Evolutionary conservation across 2,113 vertebrate genomes (phyloP), one percentile per base, ranked within the genome.

Genomic region (Gymnocephalus cernua): DNA sequence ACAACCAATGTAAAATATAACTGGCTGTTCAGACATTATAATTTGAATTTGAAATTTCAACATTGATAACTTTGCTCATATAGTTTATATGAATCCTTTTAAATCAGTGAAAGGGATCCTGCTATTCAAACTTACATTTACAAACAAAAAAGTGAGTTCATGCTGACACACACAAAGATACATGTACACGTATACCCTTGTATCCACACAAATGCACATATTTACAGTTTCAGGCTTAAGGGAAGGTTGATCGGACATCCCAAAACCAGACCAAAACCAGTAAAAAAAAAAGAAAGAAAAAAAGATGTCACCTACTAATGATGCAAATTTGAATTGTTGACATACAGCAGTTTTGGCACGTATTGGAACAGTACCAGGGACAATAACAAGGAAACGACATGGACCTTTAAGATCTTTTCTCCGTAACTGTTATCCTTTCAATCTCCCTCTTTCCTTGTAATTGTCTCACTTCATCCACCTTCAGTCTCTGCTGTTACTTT

Each of bases 221-320:
- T 3, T n/a, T 38, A 10, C 68, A 72, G 58, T 50, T 64, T 69
- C 35, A 35, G 35, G 44, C 35, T 53, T 35, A 51, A 6, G 35
- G 51, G 35, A 64, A 79, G 41, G 57, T 68, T 77, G 58, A 69
- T 38, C 41, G 51, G 67, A 19, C 4, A 12, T 69, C 29, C 56
- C 44, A 50, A 50, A 25, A 72, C 19, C 1, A 11, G 56, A 21
- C 54, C 27, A 48, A 25, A 71, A 72, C 3, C 69, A 67, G 29
- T 56, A 54, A 64, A 69, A 64, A 74, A 74, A 57, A n/a, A n/a
- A n/a, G n/a, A 62, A 77, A 70, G 25, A 63, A 62, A 77, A 75
- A 45, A 38, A 19, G 6, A 50, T 44, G 38, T 74, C 68, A 41
- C 25, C 56, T 35, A 29, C 3, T 4, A 68, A 62, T 32, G 35